Evolutionary conservation across 2,888 invertebrate genomes (phyloP).

Genomic region (Diploptera punctata): DNA sequence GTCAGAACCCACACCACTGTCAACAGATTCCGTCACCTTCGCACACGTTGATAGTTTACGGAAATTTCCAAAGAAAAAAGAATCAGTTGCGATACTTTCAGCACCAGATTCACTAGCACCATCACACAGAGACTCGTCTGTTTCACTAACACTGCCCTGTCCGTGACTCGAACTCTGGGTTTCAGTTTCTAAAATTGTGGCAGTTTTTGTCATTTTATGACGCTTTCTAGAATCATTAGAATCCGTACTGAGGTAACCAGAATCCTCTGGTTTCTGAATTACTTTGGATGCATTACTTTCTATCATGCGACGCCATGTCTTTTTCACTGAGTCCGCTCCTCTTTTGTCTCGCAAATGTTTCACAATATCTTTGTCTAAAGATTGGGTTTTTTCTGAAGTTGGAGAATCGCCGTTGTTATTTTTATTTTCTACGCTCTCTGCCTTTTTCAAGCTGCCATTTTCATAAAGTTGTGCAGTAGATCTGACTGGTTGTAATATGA

Average conservation of each 20-base stretch:
- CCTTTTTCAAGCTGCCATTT: background rate
- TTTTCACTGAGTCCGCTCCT: constrained; percentile 48
- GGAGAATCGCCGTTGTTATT: background rate
- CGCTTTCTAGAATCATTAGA: constrained; percentile 59
- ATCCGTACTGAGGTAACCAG: constrained; percentile 86
- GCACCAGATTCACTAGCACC: constrained; percentile 87
- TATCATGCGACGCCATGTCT: constrained; percentile 50
- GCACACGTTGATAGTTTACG: constrained; percentile 18
- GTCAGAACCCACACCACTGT: constrained; percentile 53
- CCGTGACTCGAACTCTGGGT: constrained; percentile 48
- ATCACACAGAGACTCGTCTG: constrained; percentile 81
- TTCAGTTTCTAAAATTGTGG: constrained; percentile 31
- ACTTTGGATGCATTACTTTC: constrained; percentile 50
- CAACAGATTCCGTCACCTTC: constrained; percentile 49
- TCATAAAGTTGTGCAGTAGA: background rate
- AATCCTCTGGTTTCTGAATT: constrained; percentile 70
- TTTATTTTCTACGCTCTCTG: background rate
- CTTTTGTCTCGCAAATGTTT: constrained; percentile 46
- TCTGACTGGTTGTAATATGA: constrained; percentile 48
- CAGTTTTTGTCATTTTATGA: background rate
- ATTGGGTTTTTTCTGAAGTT: background rate
- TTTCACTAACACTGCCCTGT: constrained; percentile 68
- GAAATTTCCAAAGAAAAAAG: constrained; percentile 78
- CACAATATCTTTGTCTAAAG: constrained; percentile 39
- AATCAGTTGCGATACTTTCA: constrained; percentile 86